A percentile compares a stretch with the other conserved stretches of the same genome.
Evolutionary conservation across 2,797 vertebrate species (phyloP).

Genomic region (Tragopan temminckii): DNA sequence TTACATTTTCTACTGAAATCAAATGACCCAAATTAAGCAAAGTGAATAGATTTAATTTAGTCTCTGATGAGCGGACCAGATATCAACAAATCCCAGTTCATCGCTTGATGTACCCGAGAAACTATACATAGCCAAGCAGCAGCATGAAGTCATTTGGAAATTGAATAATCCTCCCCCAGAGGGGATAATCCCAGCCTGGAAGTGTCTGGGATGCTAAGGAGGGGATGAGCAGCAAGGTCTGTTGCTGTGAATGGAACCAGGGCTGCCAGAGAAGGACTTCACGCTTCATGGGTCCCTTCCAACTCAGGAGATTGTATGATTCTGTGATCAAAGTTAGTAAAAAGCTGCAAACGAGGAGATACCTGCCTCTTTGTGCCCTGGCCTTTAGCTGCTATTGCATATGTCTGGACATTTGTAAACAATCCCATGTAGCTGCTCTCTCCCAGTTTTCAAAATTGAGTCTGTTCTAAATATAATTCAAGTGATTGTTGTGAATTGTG

Average conservation of each 20-base stretch:
- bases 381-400: not conserved
- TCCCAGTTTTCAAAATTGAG: not conserved
- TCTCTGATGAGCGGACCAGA: not conserved
- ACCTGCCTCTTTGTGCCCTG: not conserved
- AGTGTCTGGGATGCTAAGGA: not conserved
- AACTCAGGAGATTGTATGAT: too few relatives aligned
- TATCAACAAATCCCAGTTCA: not conserved
- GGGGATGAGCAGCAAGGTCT: not conserved
- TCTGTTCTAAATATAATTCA: not conserved
- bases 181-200: not conserved
- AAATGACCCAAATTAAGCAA: not conserved
- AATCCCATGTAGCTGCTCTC: not conserved
- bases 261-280: not conserved
- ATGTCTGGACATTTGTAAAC: not conserved
- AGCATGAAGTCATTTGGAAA: not conserved
- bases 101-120: not conserved
- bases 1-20: not conserved
- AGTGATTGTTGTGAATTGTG: not conserved
- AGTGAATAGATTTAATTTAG: not conserved
- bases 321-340: not conserved
- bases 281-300: not conserved
- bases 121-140: not conserved
- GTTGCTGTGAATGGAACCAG: not conserved
- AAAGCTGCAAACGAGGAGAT: not conserved
- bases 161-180: not conserved